These are phyloP conservation scores for Geophilus truncorum DNA, from an alignment of 2,888 invertebrate species.

Conservation along the genomic window DNA sequence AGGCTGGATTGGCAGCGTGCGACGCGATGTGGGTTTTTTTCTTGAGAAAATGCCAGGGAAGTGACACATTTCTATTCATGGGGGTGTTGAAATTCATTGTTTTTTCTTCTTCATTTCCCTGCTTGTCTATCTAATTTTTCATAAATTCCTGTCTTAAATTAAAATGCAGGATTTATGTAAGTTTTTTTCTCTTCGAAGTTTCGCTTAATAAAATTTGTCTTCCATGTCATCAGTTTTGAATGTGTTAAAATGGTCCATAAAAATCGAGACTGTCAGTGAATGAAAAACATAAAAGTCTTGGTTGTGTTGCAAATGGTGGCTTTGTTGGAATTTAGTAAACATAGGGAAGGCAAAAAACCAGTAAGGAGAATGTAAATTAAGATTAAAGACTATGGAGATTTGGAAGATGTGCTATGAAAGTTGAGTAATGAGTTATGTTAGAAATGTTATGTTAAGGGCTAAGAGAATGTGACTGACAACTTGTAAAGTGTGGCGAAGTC, in stretches of 20 bases:
- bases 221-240: neutral
- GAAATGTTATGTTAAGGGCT: neutral
- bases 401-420: neutral
- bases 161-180: neutral
- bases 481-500: no score
- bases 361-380: neutral
- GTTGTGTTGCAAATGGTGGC: neutral
- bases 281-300: neutral
- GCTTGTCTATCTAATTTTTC: neutral
- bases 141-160: neutral
- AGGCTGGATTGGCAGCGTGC: neutral
- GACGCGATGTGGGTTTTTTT: neutral
- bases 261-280: neutral
- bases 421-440: neutral
- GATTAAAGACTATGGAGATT: neutral
- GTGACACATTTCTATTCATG: conserved; percentile 5
- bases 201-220: neutral
- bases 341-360: neutral
- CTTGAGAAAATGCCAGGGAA: neutral
- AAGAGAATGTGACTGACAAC: neutral
- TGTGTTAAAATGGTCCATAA: neutral
- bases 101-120: neutral
- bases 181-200: neutral
- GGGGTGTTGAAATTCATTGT: neutral
- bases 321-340: neutral